Evolutionary conservation across 1,140 invertebrate species (phyloP).

Genomic region (Procambarus virginalis): DNA sequence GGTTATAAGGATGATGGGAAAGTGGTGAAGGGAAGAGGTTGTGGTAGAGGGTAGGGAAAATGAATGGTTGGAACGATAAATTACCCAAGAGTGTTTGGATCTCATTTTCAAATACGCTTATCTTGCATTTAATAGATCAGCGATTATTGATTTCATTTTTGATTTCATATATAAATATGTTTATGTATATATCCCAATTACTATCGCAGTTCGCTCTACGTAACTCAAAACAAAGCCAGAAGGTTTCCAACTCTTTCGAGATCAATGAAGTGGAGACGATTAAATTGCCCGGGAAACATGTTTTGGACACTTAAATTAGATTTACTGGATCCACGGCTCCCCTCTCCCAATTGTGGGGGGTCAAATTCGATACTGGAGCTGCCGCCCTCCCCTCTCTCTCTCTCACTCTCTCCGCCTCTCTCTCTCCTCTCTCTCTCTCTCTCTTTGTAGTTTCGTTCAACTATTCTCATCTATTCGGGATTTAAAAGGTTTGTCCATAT

Average conservation of each 20-base stretch:
- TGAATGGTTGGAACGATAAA: too few species aligned
- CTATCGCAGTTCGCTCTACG: neutral
- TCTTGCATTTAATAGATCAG: too few species aligned
- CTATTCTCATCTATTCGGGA: too few species aligned
- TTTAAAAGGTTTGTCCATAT: too few species aligned
- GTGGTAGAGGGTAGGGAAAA: too few species aligned
- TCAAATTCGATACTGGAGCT: neutral
- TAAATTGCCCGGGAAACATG: slow-evolving; percentile 18
- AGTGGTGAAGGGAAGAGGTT: too few species aligned
- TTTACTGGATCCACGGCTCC: neutral
- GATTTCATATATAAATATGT: too few species aligned
- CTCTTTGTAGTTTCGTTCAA: neutral
- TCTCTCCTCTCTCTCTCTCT: neutral
- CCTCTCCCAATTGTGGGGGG: neutral
- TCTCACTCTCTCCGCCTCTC: neutral
- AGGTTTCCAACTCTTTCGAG: neutral
- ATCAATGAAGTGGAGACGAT: neutral
- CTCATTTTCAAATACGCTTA: too few species aligned
- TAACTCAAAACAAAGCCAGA: neutral
- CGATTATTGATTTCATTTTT: too few species aligned
- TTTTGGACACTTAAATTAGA: slow-evolving; percentile 10
- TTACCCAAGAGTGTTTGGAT: too few species aligned
- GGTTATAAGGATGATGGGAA: too few species aligned
- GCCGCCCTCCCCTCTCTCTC: neutral
- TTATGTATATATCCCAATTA: too few species aligned